These are phyloP conservation scores for Biston betularia DNA, from an alignment of 2,888 invertebrate genomes.

Conservation along the genomic window DNA sequence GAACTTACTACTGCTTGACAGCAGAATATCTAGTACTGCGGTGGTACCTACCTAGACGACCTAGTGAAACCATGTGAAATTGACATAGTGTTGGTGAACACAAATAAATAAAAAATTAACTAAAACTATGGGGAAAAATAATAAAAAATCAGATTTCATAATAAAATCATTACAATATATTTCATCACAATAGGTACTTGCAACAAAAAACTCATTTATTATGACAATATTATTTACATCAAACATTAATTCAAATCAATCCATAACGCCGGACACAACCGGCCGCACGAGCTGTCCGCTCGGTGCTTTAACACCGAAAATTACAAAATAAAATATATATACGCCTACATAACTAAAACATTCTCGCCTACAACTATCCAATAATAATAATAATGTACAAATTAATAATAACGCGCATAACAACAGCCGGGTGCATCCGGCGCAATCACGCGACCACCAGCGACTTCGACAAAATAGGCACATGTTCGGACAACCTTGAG, in stretches of 20 bases:
- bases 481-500: neutral
- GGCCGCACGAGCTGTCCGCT: slow-evolving; percentile 27
- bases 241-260: slow-evolving; percentile 42
- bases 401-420: slow-evolving; percentile 32
- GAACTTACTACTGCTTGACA: no score
- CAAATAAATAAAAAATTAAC: neutral
- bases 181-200: slow-evolving; percentile 42
- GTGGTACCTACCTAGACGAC: no score
- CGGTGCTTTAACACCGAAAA: slow-evolving; percentile 7
- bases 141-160: slow-evolving; percentile 29
- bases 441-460: slow-evolving; percentile 12
- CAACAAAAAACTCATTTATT: slow-evolving; percentile 46
- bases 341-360: slow-evolving; percentile 29
- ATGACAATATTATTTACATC: slow-evolving; percentile 59
- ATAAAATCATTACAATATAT: slow-evolving; percentile 29
- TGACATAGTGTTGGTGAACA: no score
- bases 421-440: slow-evolving; percentile 30
- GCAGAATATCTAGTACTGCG: no score
- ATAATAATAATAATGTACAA: slow-evolving; percentile 32
- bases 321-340: neutral
- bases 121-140: neutral
- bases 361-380: slow-evolving; percentile 24
- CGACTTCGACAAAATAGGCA: slow-evolving; percentile 20
- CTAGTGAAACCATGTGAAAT: no score
- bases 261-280: slow-evolving; percentile 39